Evolutionary conservation across 2,888 invertebrate species (phyloP), one percentile per base, ranked within the genome.

Genomic region (Heliconius charithonia): DNA sequence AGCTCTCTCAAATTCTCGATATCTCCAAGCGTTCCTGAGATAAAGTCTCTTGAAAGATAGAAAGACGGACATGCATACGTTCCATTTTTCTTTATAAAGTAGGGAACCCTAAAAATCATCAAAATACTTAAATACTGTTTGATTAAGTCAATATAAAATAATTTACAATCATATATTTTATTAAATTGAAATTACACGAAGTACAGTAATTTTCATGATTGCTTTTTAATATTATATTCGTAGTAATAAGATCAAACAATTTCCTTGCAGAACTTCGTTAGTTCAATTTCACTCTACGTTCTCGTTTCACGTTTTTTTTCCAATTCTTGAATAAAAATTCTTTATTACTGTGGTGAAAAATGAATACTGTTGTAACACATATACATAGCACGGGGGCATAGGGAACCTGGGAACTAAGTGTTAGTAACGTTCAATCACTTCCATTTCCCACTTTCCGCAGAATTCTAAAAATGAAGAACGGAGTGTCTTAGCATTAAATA

Each of bases 221-320:
- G 7, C 27, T 56, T 71, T 71, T 56, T 56, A 22, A 71, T 71
- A 56, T 51, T 29, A 56, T 71, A 56, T 71, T 22, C 32, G 29
- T 32, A 29, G 29, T 19, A 71, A n/a, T 56, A 22, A 71, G 56
- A 71, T 71, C 22, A 56, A 71, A 71, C n/a, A 71, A 56, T 12
- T 67, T 32, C 29, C 29, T 56, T 22, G 56, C 12, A 29, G 56
- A 29, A 71, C 13, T 71, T n/a, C 12, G 29, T 71, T 71, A 29
- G 56, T 71, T 56, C 12, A 71, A 71, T 71, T 56, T 71, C 19
- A 29, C 29, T 56, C 12, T 56, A n/a, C 22, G 29, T n/a, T n/a
- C n/a, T n/a, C n/a, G n/a, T 29, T 56, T 32, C 12, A 56, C n/a
- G 13, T 71, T 29, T 22, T 27, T 22, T 71, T 71, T 71, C 4